phyloP scores from a whole-genome alignment of 2,888 invertebrate genomes.

The Drosophila longiperda region DNA sequence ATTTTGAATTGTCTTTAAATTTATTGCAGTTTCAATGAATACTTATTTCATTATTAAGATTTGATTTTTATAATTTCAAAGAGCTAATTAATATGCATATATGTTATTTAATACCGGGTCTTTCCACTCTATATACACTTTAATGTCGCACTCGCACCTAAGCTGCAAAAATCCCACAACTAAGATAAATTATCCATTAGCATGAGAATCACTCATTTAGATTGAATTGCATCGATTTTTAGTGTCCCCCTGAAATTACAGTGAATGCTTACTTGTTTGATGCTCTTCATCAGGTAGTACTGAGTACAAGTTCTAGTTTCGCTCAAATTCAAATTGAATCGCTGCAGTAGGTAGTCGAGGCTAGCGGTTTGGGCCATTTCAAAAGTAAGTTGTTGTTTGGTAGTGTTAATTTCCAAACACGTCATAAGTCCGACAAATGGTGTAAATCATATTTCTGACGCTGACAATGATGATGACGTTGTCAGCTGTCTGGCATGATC shows the following conservation, averaged over 20 bases:
- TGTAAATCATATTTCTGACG: conserved; percentile 48
- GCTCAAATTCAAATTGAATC: conserved; percentile 17
- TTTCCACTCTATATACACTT: background rate
- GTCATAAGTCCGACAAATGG: conserved; percentile 52
- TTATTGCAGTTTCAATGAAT: background rate
- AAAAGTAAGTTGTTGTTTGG: conserved; percentile 6
- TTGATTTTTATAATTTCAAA: background rate
- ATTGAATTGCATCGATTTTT: conserved; percentile 43
- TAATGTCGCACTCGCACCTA: background rate
- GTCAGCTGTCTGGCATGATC: conserved; percentile 43
- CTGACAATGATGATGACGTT: conserved; percentile 56
- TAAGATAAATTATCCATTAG: conserved; percentile 37
- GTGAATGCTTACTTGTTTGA: conserved; percentile 2
- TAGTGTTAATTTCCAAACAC: conserved; percentile 26
- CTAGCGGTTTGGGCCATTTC: conserved; percentile 5
- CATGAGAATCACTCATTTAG: conserved; percentile 41
- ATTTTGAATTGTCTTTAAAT: background rate
- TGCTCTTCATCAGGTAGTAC: background rate
- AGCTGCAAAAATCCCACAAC: conserved; percentile 5
- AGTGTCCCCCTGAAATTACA: conserved; percentile 14
- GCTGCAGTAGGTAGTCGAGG: conserved; percentile 6
- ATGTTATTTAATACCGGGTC: background rate
- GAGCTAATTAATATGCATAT: background rate
- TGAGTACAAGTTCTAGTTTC: background rate
- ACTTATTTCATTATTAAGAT: background rate